phyloP scores from a whole-genome alignment of 2,113 vertebrate species.

The Circaetus gallicus region DNA sequence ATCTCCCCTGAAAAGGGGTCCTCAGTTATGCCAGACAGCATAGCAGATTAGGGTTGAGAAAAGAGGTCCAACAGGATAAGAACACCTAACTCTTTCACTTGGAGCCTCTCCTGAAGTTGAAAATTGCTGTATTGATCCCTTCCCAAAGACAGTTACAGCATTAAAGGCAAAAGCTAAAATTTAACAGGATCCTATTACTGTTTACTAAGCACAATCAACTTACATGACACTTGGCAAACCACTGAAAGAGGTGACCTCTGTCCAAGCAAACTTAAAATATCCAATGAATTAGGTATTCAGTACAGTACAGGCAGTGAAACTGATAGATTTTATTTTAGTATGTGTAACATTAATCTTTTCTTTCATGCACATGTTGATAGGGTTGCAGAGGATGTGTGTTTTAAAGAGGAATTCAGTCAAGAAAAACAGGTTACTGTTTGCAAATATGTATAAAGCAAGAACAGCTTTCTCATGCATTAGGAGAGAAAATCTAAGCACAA shows the following conservation, averaged over 20 bases:
- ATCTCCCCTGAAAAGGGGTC: not conserved
- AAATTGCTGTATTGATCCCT: not conserved
- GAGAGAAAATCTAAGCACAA: not conserved
- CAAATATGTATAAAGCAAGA: not conserved
- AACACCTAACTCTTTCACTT: not conserved
- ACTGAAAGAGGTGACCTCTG: not conserved
- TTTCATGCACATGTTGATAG: not conserved
- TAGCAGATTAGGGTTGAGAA: not conserved
- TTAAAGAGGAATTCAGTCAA: not conserved
- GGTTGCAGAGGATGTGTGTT: not conserved
- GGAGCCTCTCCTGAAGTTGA: not conserved
- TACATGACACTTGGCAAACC: not conserved
- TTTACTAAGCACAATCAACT: not conserved
- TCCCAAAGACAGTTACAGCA: not conserved
- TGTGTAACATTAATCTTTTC: not conserved
- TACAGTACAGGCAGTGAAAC: not conserved
- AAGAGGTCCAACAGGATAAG: not conserved
- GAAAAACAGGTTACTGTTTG: not conserved
- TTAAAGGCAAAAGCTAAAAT: not conserved
- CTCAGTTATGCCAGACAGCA: not conserved
- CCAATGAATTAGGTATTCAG: not conserved
- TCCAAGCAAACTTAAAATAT: not conserved
- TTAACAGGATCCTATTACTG: not conserved
- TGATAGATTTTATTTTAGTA: not conserved
- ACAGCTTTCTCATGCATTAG: not conserved